Evolutionary conservation across 2,888 invertebrate species (phyloP).

Genomic region (Conomelus anceps): DNA sequence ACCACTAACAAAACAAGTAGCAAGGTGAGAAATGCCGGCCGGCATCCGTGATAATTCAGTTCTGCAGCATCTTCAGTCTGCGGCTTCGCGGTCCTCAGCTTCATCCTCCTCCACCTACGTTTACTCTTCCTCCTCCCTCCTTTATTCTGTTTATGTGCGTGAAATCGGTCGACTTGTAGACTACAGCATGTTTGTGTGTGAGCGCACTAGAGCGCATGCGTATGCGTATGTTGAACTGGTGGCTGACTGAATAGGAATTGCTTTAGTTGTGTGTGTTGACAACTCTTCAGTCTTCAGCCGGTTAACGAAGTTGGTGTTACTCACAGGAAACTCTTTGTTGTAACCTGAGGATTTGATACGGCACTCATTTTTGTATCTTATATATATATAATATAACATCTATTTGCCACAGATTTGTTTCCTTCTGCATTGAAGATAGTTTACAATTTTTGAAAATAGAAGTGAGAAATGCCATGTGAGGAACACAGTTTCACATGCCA

Average conservation of each 20-base stretch:
- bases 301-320: neutral
- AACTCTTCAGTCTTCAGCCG: neutral
- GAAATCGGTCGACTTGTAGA: neutral
- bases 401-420: too few relatives aligned
- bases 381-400: too few relatives aligned
- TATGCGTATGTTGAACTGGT: neutral
- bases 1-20: neutral
- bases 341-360: neutral
- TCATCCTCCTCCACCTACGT: too few relatives aligned
- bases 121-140: too few relatives aligned
- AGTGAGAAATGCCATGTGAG: too few relatives aligned
- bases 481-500: too few relatives aligned
- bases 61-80: neutral
- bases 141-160: neutral
- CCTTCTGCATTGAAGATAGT: too few relatives aligned
- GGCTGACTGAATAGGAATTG: neutral
- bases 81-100: neutral
- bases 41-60: neutral
- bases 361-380: neutral
- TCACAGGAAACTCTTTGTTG: neutral
- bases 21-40: neutral
- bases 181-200: neutral
- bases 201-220: neutral
- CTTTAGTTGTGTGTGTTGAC: neutral
- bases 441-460: too few relatives aligned